Conservation (phyloP, 2,113 vertebrate genomes). For the human region DNA sequence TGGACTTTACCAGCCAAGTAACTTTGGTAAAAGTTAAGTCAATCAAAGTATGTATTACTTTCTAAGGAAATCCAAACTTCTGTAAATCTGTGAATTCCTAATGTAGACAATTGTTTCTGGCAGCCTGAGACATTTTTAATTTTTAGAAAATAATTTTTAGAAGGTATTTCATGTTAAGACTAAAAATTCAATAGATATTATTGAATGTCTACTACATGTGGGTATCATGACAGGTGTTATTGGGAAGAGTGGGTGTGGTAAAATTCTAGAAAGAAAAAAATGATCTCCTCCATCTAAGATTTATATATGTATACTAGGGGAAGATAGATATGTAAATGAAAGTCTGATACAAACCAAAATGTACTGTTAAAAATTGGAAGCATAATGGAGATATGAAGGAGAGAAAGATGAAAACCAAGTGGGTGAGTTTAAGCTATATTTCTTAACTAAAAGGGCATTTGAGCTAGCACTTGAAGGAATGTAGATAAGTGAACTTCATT, state of each 20-base stretch:
- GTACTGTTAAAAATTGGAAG: neutral
- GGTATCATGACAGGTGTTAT: neutral
- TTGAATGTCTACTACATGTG: neutral
- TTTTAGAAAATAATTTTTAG: slow-evolving; percentile 1
- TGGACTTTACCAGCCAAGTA: neutral
- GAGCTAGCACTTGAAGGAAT: neutral
- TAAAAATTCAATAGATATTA: neutral
- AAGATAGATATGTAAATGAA: neutral
- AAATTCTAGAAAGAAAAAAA: slow-evolving; percentile 6
- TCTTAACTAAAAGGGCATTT: neutral
- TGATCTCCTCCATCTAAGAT: neutral
- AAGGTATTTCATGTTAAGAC: neutral
- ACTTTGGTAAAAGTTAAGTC: slow-evolving; percentile 50
- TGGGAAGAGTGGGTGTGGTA: neutral
- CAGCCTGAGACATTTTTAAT: neutral
- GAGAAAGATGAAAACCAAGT: neutral
- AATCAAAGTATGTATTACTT: neutral
- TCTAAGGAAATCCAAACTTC: neutral
- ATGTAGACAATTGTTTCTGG: neutral
- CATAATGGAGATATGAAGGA: neutral
- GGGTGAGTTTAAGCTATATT: neutral
- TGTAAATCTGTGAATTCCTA: neutral
- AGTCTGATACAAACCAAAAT: neutral
- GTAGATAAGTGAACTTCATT: neutral
- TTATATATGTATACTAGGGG: neutral